Percentiles rank a stretch among this genome's conserved stretches.
Evolutionary conservation across 2,113 vertebrate genomes (phyloP).

Genomic region (Protobothrops flavoviridis): DNA sequence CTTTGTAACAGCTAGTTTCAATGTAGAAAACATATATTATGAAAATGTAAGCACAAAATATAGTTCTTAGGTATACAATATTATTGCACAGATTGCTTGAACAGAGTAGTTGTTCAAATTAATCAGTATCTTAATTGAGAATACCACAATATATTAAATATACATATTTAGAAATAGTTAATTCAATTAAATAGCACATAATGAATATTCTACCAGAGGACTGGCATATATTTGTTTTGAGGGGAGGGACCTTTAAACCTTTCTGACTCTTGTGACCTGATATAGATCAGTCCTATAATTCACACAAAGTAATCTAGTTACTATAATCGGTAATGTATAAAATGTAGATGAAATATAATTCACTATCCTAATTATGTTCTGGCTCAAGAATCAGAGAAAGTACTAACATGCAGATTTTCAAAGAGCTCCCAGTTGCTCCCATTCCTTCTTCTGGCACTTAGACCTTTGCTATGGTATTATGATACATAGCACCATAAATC

Average conservation of each 20-base stretch:
- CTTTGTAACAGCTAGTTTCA: not conserved
- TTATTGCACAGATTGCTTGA: conserved; percentile 31
- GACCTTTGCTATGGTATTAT: not conserved
- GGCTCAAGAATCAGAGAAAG: not conserved
- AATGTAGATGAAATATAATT: not conserved
- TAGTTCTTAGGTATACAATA: not conserved
- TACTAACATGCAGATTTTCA: not conserved
- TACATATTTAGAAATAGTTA: not conserved
- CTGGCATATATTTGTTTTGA: not conserved
- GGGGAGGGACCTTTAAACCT: conserved; percentile 5
- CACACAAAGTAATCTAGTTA: not conserved
- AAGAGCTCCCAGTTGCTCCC: not conserved
- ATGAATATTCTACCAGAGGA: not conserved
- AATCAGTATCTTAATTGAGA: conserved; percentile 22
- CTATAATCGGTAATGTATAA: not conserved
- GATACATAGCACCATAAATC: not conserved
- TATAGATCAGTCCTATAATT: not conserved
- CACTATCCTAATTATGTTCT: not conserved
- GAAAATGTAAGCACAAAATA: not conserved
- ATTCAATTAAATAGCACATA: not conserved
- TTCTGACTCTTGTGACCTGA: conserved; percentile 14
- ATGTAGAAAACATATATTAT: not conserved
- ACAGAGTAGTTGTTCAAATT: conserved; percentile 13
- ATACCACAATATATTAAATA: not conserved
- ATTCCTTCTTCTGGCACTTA: not conserved